A percentile compares a stretch with the other conserved stretches of the same genome.
Evolutionary conservation across 2,888 invertebrate species (phyloP).

Genomic region (Drosophila niveifrons): DNA sequence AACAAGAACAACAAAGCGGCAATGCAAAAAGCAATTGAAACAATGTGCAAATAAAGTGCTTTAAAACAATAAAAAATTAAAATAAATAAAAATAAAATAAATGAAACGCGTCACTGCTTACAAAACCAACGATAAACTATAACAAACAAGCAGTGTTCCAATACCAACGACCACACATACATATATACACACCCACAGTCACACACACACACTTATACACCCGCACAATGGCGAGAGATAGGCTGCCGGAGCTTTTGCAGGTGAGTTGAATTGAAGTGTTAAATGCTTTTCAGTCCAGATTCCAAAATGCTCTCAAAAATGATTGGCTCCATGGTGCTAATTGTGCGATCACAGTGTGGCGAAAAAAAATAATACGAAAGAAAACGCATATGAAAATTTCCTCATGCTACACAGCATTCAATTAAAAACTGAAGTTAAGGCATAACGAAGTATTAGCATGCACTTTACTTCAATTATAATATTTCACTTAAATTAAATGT

Average conservation of each 20-base stretch:
- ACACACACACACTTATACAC: slow-evolving; percentile 29
- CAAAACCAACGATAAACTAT: slow-evolving; percentile 35
- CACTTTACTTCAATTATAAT: too few relatives aligned
- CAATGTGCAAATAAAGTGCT: slow-evolving; percentile 34
- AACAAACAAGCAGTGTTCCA: slow-evolving; percentile 12
- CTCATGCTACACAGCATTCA: neutral
- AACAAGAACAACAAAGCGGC: slow-evolving; percentile 18
- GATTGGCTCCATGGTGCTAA: slow-evolving; percentile 9
- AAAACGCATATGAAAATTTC: slow-evolving; percentile 5
- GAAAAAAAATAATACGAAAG: slow-evolving; percentile 3
- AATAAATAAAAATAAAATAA: slow-evolving; percentile 5
- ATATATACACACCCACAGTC: slow-evolving; percentile 1
- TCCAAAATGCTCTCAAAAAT: slow-evolving; percentile 20
- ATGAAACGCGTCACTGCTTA: slow-evolving; percentile 23
- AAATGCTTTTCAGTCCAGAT: slow-evolving; percentile 14
- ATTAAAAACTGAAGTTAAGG: neutral
- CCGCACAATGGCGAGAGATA: slow-evolving; percentile 82
- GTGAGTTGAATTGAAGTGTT: slow-evolving; percentile 64
- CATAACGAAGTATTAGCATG: too few relatives aligned
- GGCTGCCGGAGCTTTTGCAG: slow-evolving; percentile 84
- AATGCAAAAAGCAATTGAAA: slow-evolving; percentile 20
- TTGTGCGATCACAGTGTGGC: slow-evolving; percentile 34
- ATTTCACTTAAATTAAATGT: too few relatives aligned
- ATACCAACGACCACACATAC: slow-evolving; percentile 8
- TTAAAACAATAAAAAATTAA: slow-evolving; percentile 29